Percentiles rank a stretch among this genome's conserved stretches.
These are phyloP conservation scores for Strigamia maritima DNA, from an alignment of 2,888 invertebrate genomes.

Conservation along the genomic window DNA sequence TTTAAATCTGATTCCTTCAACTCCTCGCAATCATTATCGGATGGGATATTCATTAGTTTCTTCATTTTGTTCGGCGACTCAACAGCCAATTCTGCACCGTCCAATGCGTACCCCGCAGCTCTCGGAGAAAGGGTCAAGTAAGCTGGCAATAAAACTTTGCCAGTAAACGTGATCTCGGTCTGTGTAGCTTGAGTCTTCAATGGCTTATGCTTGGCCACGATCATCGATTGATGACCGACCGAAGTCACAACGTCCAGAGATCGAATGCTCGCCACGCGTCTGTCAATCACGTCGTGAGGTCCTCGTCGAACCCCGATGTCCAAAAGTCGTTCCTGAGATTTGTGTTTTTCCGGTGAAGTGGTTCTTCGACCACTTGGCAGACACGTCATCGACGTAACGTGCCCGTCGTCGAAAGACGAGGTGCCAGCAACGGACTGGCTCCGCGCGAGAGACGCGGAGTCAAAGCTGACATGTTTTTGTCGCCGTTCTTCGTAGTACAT, in stretches of 20 bases:
- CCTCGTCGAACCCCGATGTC: slow-evolving; percentile 41
- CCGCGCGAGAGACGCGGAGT: slow-evolving; percentile 59
- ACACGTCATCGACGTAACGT: slow-evolving; percentile 63
- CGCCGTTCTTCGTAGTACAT: slow-evolving; percentile 50
- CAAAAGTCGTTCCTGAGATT: slow-evolving; percentile 44
- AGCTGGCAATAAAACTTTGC: slow-evolving; percentile 66
- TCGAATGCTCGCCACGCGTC: slow-evolving; percentile 15
- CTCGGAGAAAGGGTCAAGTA: slow-evolving; percentile 50
- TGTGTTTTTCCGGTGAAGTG: slow-evolving; percentile 43
- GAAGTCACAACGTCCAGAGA: slow-evolving; percentile 41
- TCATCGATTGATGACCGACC: slow-evolving; percentile 21
- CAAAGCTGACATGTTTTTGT: slow-evolving; percentile 83
- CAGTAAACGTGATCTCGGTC: slow-evolving; percentile 71
- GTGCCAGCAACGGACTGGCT: slow-evolving; percentile 77
- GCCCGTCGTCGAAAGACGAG: slow-evolving; percentile 34
- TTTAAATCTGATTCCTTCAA: not conserved
- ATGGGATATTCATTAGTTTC: slow-evolving; percentile 77
- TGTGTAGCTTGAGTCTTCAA: slow-evolving; percentile 94
- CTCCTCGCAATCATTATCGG: slow-evolving; percentile 63
- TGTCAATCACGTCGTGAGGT: slow-evolving; percentile 22
- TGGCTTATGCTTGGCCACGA: slow-evolving; percentile 47
- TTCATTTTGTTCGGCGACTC: slow-evolving; percentile 53
- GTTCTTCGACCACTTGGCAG: slow-evolving; percentile 36
- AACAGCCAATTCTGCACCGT: not conserved
- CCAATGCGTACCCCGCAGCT: slow-evolving; percentile 35